Evolutionary conservation across 2,888 invertebrate species (phyloP).

Genomic region (Protonemura montana): DNA sequence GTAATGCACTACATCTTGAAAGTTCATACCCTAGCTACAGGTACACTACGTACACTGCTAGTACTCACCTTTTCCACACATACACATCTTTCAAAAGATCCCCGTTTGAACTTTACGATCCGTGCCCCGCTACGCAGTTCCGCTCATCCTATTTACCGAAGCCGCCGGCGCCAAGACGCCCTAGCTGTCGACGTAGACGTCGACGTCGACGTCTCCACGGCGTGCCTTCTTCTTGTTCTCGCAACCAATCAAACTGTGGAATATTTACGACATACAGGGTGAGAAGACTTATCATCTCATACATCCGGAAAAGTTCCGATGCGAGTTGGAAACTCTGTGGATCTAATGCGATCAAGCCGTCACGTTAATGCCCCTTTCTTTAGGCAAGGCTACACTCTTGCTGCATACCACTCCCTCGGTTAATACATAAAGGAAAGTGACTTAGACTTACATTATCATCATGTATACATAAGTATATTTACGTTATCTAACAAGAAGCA

Average conservation of each 20-base stretch:
- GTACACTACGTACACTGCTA: too few relatives aligned
- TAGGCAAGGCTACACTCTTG: not conserved
- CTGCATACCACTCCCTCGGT: not conserved
- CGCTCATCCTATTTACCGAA: not conserved
- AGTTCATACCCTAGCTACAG: too few relatives aligned
- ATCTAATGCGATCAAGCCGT: slow-evolving; percentile 7
- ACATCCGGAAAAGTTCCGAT: slow-evolving; percentile 12
- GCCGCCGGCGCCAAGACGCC: not conserved
- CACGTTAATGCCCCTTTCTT: not conserved
- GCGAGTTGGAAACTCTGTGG: not conserved
- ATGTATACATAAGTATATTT: not conserved
- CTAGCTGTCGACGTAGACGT: not conserved
- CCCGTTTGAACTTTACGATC: not conserved
- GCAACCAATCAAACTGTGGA: not conserved
- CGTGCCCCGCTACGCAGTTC: not conserved
- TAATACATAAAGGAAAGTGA: slow-evolving; percentile 12
- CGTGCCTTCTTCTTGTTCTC: not conserved
- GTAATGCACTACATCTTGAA: too few relatives aligned
- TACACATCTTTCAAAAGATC: not conserved
- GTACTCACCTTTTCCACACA: not conserved
- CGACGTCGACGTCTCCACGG: not conserved
- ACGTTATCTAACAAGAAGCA: not conserved
- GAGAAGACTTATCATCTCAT: not conserved
- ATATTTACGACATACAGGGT: not conserved
- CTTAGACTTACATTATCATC: slow-evolving; percentile 7